These are phyloP conservation scores for Thunnus thynnus DNA, from an alignment of 2,113 vertebrate species.

Conservation along the genomic window DNA sequence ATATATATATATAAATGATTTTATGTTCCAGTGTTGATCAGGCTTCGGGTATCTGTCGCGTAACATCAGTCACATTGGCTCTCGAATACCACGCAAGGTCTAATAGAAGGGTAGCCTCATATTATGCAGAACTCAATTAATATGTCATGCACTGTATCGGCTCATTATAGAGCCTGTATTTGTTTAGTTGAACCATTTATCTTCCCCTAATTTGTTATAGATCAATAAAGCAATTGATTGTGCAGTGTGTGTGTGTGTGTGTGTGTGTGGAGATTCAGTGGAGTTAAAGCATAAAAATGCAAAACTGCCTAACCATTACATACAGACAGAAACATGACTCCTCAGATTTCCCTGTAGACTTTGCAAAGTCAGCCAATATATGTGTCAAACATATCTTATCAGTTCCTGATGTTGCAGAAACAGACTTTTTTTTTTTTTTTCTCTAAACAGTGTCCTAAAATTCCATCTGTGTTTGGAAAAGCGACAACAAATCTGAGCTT, in stretches of 20 bases:
- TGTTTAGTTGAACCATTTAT: conserved; percentile 85
- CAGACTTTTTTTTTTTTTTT: too few species aligned
- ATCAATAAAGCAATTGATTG: conserved; percentile 89
- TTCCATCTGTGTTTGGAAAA: conserved; percentile 32
- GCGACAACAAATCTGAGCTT: conserved; percentile 32
- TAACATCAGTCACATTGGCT: conserved; percentile 26
- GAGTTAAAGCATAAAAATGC: conserved; percentile 80
- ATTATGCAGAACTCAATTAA: conserved; percentile 79
- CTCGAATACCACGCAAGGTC: conserved; percentile 34
- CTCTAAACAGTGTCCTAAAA: conserved; percentile 22
- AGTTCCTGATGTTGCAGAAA: conserved; percentile 14
- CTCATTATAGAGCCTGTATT: conserved; percentile 84
- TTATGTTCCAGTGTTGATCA: not conserved
- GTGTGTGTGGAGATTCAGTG: conserved; percentile 66
- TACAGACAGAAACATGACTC: conserved; percentile 77
- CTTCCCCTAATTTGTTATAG: conserved; percentile 86
- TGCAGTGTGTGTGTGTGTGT: conserved; percentile 64
- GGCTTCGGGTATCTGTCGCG: conserved; percentile 34
- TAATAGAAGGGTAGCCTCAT: conserved; percentile 63
- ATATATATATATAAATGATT: not conserved
- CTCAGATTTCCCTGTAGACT: conserved; percentile 75
- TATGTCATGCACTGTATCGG: conserved; percentile 76
- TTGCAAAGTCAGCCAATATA: conserved; percentile 51
- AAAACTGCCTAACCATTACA: conserved; percentile 74
- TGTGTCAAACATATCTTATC: conserved; percentile 60